Conservation (phyloP, 2,113 vertebrate genomes). For the Setophaga petechia region DNA sequence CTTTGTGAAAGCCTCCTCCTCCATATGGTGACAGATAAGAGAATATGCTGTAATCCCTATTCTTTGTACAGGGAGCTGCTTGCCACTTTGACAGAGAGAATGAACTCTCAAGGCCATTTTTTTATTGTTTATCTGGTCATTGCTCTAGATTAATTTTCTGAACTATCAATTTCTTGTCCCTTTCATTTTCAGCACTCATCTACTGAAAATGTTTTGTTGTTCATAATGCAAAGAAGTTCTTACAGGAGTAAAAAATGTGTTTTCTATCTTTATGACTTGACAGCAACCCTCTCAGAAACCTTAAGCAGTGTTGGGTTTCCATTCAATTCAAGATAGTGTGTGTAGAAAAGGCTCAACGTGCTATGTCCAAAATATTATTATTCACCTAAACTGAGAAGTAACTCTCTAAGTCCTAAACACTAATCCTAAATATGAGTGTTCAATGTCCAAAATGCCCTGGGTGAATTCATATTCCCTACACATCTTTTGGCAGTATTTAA, state of each 20-base stretch:
- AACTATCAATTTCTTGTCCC: not conserved
- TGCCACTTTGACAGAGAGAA: not conserved
- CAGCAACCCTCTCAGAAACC: not conserved
- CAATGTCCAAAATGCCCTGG: not conserved
- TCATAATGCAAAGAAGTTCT: constrained; percentile 11
- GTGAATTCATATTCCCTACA: not conserved
- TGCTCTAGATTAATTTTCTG: not conserved
- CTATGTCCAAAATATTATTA: not conserved
- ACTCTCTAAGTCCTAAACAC: not conserved
- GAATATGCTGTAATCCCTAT: not conserved
- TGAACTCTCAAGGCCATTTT: not conserved
- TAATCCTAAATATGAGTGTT: not conserved
- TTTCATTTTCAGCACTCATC: not conserved
- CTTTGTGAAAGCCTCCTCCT: constrained; percentile 6
- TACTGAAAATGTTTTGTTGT: not conserved
- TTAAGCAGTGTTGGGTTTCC: not conserved
- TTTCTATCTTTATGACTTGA: not conserved
- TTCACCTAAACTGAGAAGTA: not conserved
- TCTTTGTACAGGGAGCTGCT: not conserved
- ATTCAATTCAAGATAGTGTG: not conserved
- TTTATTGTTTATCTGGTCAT: constrained; percentile 10
- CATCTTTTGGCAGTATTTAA: not conserved
- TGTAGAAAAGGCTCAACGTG: not conserved
- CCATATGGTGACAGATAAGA: not conserved
- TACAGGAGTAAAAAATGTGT: not conserved